Percentiles rank a stretch among this genome's conserved stretches.
phyloP scores from a whole-genome alignment of 2,888 invertebrate species.

The Amphiduros pacificus region DNA sequence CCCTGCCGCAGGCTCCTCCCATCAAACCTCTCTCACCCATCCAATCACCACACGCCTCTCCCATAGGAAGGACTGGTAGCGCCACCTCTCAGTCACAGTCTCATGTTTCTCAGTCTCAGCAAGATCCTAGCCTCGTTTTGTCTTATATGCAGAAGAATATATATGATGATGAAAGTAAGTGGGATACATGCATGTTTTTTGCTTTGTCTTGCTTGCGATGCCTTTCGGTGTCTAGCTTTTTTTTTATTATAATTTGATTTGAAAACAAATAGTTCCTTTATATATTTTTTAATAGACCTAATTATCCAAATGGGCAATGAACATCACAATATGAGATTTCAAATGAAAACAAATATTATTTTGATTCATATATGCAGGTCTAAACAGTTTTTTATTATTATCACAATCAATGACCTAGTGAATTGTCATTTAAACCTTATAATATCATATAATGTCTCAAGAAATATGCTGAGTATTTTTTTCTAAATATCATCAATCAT shows the following conservation, averaged over 20 bases:
- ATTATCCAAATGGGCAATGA: not conserved
- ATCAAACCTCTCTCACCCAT: not conserved
- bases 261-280: not conserved
- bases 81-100: conserved; percentile 3
- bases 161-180: conserved; percentile 47
- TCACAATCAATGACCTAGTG: too few species aligned
- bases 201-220: not conserved
- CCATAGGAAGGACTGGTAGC: not conserved
- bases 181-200: not conserved
- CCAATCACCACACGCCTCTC: not conserved
- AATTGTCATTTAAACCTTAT: too few species aligned
- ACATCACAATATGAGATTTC: too few species aligned
- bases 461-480: too few species aligned
- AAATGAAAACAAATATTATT: too few species aligned
- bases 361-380: too few species aligned
- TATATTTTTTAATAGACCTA: not conserved
- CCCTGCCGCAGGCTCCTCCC: not conserved
- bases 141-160: conserved; percentile 44
- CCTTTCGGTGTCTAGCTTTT: not conserved
- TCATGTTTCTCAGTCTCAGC: too few species aligned
- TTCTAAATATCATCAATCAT: too few species aligned
- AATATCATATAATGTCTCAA: too few species aligned
- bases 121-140: conserved; percentile 32
- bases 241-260: not conserved
- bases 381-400: too few species aligned